Base-by-base conservation (phyloP, 2,888 invertebrate species). In the Nezara viridula region DNA sequence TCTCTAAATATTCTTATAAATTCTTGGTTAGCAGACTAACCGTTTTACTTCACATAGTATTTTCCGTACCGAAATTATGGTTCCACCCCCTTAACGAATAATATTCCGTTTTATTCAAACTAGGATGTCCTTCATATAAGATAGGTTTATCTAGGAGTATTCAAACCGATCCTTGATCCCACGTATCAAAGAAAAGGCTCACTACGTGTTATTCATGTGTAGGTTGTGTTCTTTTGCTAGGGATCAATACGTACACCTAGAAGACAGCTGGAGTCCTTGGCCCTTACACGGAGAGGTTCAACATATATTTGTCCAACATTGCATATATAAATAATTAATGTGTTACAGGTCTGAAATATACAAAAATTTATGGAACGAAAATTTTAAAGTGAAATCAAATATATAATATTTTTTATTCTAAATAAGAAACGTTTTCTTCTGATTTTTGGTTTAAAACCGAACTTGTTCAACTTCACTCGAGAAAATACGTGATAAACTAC, bases 201-300 rank as follows among this genome's bases (percentile, higher is more conserved):
- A 32, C 66, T 10, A 66, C 66, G 5, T 66, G 66, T 32, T 66
- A 66, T 66, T 66, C 66, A 14, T 19, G 37, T 73, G 66, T 6
- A 73, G 21, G 37, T 44, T 7, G 37, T 73, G 32, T 73, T 73
- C 66, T 73, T 32, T 73, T 73, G 66, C 66, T 16, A 19, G 19
- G 66, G 66, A 73, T 73, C 66, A 73, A 73, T 73, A 73, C 66
- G 3, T 12, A 37, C 66, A 73, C 66, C 66, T 37, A 73, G 37
- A 73, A 73, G 66, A 37, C 19, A 37, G 32, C 66, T 73, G 66
- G 37, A 9, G 27, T 73, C 24, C 66, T 32, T 21, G 19, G 37
- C 32, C 21, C 37, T 32, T 2, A 7, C 66, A 6, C 19, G 21
- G 21, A 37, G 66, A 21, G 19, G 27, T 21, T 32, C 19, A 37